Base-by-base conservation (phyloP, 1,140 invertebrate genomes). In the Drosophila hydei region DNA sequence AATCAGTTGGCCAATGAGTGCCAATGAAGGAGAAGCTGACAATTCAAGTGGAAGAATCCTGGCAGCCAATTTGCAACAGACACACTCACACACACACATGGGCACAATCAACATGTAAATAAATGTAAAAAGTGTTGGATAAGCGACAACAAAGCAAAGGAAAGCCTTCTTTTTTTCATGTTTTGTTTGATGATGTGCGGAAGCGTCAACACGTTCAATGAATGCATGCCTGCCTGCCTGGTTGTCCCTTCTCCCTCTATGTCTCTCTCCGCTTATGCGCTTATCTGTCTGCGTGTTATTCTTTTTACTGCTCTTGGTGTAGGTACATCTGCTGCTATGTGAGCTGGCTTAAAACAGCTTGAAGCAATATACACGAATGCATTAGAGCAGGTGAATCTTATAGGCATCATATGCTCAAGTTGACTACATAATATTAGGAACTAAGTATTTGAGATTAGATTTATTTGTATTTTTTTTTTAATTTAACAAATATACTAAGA, bases 31-130 rank as follows among this genome's bases (percentile, higher is more conserved):
- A 61, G 65, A 56, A 61, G 52, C 72, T 79, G 76, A 51, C 80
- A 79, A 84, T 79, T 84, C 68, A 76, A 84, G 79, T 84, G 79
- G 75, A 84, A 84, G 71, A 79, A 67, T 84, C 60, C 75, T 83
- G 65, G 45, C 79, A 83, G 79, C 79, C 79, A 83, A 83, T 83
- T 83, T 83, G 79, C 79, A 64, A 79, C 72, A 78, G 48, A 64
- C 64, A 61, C 54, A 54, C 58, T 19, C 69, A 38, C 27, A 25
- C 23, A n/a, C 16, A 33, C 7, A 8, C 21, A 60, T 6, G 8
- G 14, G 19, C n/a, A 38, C 21, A 72, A 71, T 72, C 36, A 73
- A 70, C 71, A 73, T 73, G 71, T 73, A 73, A 73, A 73, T 73
- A 73, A 73, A 69, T 73, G 65, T 72, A 72, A 72, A 71, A 64